Evolutionary conservation across 2,888 invertebrate species (phyloP).

Genomic region (Idaea straminata): DNA sequence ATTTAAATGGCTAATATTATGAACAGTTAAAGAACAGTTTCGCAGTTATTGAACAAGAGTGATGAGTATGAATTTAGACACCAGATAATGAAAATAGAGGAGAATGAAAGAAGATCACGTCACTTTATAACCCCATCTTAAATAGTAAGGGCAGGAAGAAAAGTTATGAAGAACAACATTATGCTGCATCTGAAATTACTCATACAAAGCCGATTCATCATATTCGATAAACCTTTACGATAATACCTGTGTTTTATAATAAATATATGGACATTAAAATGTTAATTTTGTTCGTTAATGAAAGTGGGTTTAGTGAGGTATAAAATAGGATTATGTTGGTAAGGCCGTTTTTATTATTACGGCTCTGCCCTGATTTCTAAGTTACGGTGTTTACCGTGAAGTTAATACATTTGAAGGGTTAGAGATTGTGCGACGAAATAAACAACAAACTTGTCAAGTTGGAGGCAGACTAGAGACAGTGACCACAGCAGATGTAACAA

Average conservation of each 20-base stretch:
- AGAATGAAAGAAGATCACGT: too few species aligned
- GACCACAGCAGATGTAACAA: too few species aligned
- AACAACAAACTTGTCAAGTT: not conserved
- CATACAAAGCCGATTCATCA: not conserved
- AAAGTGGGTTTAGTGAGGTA: constrained; percentile 70
- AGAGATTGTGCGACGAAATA: not conserved
- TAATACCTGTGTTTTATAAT: constrained; percentile 39
- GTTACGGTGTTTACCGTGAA: constrained; percentile 29
- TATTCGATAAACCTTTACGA: constrained; percentile 54
- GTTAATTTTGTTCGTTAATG: constrained; percentile 75
- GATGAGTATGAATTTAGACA: too few species aligned
- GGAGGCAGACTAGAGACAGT: not conserved
- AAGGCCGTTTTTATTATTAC: constrained; percentile 73
- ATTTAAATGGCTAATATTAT: too few species aligned
- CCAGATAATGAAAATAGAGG: too few species aligned
- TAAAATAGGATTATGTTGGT: constrained; percentile 67
- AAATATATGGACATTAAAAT: constrained; percentile 75
- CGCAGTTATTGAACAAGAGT: too few species aligned
- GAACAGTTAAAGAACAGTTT: too few species aligned
- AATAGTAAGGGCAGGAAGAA: too few species aligned
- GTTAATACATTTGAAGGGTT: not conserved
- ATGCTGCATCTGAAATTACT: not conserved
- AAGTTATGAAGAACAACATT: not conserved
- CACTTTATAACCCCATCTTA: too few species aligned
- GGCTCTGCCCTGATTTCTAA: constrained; percentile 58